These are phyloP conservation scores for Formicarius rufipectus DNA, from an alignment of 2,113 vertebrate genomes.

Conservation along the genomic window DNA sequence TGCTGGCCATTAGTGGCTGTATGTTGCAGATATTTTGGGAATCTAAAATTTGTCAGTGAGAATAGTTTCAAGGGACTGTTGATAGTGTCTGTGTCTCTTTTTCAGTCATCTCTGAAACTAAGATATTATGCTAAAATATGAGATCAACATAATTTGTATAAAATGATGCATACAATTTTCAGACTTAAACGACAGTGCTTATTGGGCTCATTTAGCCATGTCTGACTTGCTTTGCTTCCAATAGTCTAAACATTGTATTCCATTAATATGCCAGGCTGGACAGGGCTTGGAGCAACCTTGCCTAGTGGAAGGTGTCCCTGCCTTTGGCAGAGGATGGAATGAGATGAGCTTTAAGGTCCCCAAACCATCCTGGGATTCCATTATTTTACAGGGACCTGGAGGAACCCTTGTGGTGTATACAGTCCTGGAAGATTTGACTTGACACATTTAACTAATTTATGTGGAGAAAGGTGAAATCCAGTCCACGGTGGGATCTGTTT, in stretches of 20 bases:
- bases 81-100: too few species aligned
- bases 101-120: background rate
- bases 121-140: background rate
- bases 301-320: background rate
- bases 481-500: background rate
- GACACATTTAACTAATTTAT: background rate
- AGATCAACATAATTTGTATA: fast-evolving
- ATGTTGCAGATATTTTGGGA: background rate
- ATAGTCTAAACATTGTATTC: background rate
- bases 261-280: background rate
- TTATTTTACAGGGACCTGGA: background rate
- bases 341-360: background rate
- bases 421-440: background rate
- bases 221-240: background rate
- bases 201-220: background rate
- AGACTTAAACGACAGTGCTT: fast-evolving
- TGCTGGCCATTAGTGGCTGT: background rate
- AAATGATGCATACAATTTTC: background rate
- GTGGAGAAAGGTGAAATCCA: background rate
- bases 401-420: background rate
- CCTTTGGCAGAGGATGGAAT: background rate
- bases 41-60: background rate
- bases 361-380: background rate
- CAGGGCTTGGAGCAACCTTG: background rate
- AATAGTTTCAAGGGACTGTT: background rate